Percentiles rank a stretch among this genome's conserved stretches.
Evolutionary conservation across 2,113 vertebrate species (phyloP).

Genomic region (Tiliqua scincoides): DNA sequence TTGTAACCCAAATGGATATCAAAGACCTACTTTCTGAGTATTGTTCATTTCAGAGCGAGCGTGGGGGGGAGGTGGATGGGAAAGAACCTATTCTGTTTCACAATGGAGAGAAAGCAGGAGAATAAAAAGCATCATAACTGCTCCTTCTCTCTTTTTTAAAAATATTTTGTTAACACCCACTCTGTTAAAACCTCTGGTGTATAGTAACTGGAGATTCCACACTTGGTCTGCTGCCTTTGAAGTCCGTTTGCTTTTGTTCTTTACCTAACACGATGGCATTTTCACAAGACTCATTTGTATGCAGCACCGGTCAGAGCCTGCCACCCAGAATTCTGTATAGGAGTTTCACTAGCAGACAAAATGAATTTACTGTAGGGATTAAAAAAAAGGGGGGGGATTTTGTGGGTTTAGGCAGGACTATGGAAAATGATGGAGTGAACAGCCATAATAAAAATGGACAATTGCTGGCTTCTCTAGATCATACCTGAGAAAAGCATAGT

Average conservation of each 20-base stretch:
- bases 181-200: conserved; percentile 74
- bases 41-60: conserved; percentile 65
- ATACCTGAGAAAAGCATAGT: background rate
- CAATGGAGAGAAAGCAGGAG: conserved; percentile 67
- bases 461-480: background rate
- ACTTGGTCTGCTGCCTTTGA: conserved; percentile 78
- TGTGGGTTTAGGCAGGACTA: conserved; percentile 38
- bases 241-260: conserved; percentile 88
- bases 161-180: conserved; percentile 57
- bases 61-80: background rate
- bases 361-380: conserved; percentile 68
- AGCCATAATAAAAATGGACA: background rate
- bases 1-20: conserved; percentile 74
- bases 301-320: conserved; percentile 72
- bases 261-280: conserved; percentile 86
- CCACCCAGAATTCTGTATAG: conserved; percentile 86
- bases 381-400: background rate
- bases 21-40: conserved; percentile 80
- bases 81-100: conserved; percentile 64
- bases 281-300: conserved; percentile 86
- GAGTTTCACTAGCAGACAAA: conserved; percentile 64
- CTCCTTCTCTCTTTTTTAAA: conserved; percentile 30
- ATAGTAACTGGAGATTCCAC: conserved; percentile 69
- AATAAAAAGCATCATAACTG: conserved; percentile 59
- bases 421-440: conserved; percentile 11